Evolutionary conservation across 1,140 invertebrate genomes (phyloP).

Genomic region (Lasioglossum baleicum): DNA sequence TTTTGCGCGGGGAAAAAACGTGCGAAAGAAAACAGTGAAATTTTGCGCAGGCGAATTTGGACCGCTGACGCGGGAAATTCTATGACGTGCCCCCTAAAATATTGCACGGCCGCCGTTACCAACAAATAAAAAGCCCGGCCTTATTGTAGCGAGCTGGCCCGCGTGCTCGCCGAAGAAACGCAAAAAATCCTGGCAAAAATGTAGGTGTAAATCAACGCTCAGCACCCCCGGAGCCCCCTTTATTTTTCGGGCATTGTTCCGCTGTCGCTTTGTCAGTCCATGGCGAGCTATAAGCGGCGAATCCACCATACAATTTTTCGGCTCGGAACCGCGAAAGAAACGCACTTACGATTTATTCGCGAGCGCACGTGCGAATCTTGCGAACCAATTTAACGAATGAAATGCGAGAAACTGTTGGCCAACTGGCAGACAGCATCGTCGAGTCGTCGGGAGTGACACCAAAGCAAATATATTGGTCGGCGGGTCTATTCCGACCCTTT

Average conservation of each 20-base stretch:
- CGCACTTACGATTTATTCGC: too few relatives aligned
- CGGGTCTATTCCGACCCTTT: too few relatives aligned
- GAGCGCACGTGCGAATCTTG: too few relatives aligned
- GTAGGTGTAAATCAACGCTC: conserved; percentile 17
- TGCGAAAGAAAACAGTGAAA: background rate
- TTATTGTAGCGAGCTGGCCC: background rate
- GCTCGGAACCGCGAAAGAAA: background rate
- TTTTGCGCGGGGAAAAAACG: background rate
- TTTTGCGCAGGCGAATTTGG: conserved; percentile 16
- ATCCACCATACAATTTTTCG: background rate
- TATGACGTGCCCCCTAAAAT: conserved; percentile 20
- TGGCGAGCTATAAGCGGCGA: background rate
- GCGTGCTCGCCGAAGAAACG: background rate
- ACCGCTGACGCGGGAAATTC: conserved; percentile 11
- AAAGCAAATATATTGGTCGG: too few relatives aligned
- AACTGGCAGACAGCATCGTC: too few relatives aligned
- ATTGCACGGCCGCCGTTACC: conserved; percentile 11
- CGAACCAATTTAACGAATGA: too few relatives aligned
- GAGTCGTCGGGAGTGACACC: too few relatives aligned
- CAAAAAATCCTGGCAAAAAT: conserved; percentile 9
- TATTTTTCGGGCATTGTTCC: conserved; percentile 14
- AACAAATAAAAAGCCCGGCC: background rate
- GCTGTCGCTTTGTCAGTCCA: conserved; percentile 10
- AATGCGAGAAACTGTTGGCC: too few relatives aligned
- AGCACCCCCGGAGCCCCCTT: too few relatives aligned